Base-by-base conservation (phyloP, 2,113 vertebrate genomes). In the Rhinoderma darwinii region DNA sequence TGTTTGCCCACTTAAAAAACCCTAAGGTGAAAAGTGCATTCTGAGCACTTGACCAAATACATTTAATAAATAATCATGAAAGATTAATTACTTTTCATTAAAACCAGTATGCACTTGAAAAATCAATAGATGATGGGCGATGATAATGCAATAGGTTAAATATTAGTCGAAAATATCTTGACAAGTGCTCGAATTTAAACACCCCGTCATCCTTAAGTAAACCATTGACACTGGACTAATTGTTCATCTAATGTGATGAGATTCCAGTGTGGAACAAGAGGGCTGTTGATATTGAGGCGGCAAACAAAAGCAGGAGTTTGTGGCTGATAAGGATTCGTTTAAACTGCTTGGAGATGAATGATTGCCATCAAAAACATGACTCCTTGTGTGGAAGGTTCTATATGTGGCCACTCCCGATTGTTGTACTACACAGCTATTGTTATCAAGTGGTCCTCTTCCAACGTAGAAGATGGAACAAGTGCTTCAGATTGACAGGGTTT, bases 11-110 rank as follows among this genome's bases (percentile, higher is more conserved):
- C 91, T 91, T 89, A 89, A 91, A 89, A 91, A 90, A 92, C 18
- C 9, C 88, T 86, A 93, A 94, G 94, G 94, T 95, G 94, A 95
- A 96, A 95, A 94, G 95, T 95, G 92, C 94, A 95, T 79, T 81
- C 79, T 47, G 80, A 88, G 90, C 90, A 91, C 92, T 88, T 88
- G 83, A 89, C 89, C 89, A 91, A 94, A 92, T 86, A 91, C 68
- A 83, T 88, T 91, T 72, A 88, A 91, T 92, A 93, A 93, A 94
- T 90, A 93, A 91, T 89, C 90, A 91, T 90, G 90, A 93, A 94
- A 93, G 90, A 89, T 89, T 90, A 90, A 92, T 93, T 92, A 93
- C 91, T 90, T 88, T 88, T 88, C 89, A 88, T 66, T 0, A 0
- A 90, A 84, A 90, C 88, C 88, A 89, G 68, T 91, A 91, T 89